Evolutionary conservation across 2,888 invertebrate species (phyloP).

Genomic region (Calliphora vomitoria): DNA sequence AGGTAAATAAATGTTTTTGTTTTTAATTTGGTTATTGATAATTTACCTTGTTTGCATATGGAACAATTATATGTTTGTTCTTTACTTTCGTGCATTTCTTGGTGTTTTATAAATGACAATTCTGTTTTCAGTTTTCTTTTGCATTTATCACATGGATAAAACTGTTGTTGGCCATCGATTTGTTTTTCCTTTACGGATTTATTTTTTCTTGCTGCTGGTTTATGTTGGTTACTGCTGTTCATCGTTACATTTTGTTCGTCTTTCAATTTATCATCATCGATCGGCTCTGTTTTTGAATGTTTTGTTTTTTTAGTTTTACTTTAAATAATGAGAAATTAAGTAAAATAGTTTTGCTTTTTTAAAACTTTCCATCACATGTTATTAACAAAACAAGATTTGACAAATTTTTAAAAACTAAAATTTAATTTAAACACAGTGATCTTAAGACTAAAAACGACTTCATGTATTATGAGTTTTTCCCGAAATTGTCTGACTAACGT

Average conservation of each 20-base stretch:
- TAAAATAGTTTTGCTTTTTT: conserved; percentile 59
- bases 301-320: conserved; percentile 61
- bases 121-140: conserved; percentile 66
- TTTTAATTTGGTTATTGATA: background rate
- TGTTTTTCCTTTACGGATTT: conserved; percentile 26
- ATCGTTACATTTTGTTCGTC: conserved; percentile 30
- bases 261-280: conserved; percentile 44
- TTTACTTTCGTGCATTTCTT: conserved; percentile 59
- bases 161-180: conserved; percentile 3
- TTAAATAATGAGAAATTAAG: conserved; percentile 59
- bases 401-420: background rate
- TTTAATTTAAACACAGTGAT: no score
- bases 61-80: conserved; percentile 52
- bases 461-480: no score
- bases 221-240: background rate
- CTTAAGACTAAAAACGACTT: no score
- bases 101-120: conserved; percentile 59
- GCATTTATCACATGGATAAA: conserved; percentile 67
- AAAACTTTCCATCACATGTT: conserved; percentile 39
- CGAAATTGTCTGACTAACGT: no score
- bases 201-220: conserved; percentile 9
- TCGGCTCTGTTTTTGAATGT: conserved; percentile 42
- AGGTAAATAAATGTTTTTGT: background rate
- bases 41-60: conserved; percentile 55
- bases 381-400: background rate